Base-by-base conservation (phyloP, 1,140 invertebrate species). In the Drosophila takahashii region DNA sequence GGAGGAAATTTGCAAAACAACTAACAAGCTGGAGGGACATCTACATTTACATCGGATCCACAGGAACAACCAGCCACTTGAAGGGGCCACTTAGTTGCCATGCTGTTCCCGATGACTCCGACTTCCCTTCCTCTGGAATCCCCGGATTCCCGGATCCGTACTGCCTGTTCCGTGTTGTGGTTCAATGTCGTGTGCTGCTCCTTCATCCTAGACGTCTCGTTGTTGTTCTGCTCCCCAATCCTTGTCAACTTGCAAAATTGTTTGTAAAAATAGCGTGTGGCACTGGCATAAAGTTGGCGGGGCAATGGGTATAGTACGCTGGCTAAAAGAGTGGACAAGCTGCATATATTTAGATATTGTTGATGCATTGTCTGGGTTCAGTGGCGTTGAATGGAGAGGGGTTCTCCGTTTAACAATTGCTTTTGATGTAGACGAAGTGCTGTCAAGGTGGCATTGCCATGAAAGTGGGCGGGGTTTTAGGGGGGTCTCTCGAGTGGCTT, bases 261-360 rank as follows among this genome's bases (percentile, higher is more conserved):
- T 87, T 86, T 89, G 73, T 87, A 89, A 87, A 87, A 84, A 87
- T 89, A 87, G 83, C 76, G 83, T 86, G 83, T 87, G 83, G 83
- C 83, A 83, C 59, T 78, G 74, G 83, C 84, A 79, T 78, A 81
- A 87, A 77, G 69, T 45, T 50, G 27, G 27, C 9, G 47, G n/a
- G 47, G 47, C 26, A 26, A 4, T 27, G 16, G 16, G n/a, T 29
- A 29, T 29, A 7, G 27, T 29, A n/a, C 36, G 4, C 16, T 18
- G 48, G 27, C 48, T 53, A 26, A 62, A 42, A 27, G 67, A 71
- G 67, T 76, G 72, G 60, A 76, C 72, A 75, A 65, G 62, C 84
- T 87, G 79, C 83, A 86, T 86, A 83, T 86, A 86, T 87, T 87
- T 87, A 83, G 79, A 81, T 81, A 85, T 81, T 75, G 54, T 69